Evolutionary conservation across 2,888 invertebrate genomes (phyloP), one percentile per base, ranked within the genome.

Genomic region (Ennomos erosarius): DNA sequence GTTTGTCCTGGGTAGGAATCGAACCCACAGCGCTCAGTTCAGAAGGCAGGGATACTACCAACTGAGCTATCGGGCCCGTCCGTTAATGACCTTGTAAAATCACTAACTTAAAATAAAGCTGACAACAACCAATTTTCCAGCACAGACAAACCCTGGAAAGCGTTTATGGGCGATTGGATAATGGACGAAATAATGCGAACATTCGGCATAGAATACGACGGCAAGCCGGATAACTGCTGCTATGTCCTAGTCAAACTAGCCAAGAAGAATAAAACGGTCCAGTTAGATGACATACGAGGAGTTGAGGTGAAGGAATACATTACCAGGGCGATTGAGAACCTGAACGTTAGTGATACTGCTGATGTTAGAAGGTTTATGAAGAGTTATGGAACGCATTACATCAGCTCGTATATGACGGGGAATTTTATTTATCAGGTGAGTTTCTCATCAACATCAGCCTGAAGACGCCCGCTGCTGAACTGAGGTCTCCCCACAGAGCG

Each of bases 81-180:
- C n/a, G n/a, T n/a, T n/a, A n/a, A n/a, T 16, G 16, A 16, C 16
- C 16, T 26, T 26, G 1, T 4, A 26, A 26, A 26, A 26, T 26
- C 1, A 26, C 26, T n/a, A n/a, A 26, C 26, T 26, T 26, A 26
- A 26, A 26, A 26, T 26, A 26, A 26, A 26, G 1, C 6, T 26
- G 6, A 6, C 26, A 26, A 26, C 3, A 26, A 39, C 38, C 13
- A 11, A 47, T 61, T 75, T 81, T 65, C 45, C 85, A 92, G 91
- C 67, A 86, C 90, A 73, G 82, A 97, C 74, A 95, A 95, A 73
- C 97, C 97, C 8, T 97, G 97, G 97, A 95, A 96, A 77, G 97
- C 97, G 0, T 98, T 97, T 76, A 95, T 96, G 61, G 96, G 95
- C 0, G 97, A 97, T 67, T 97, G 97, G 97, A 95, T 96, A 44